These are phyloP conservation scores for Poecilia latipinna DNA, from an alignment of 2,113 vertebrate species.

Conservation along the genomic window DNA sequence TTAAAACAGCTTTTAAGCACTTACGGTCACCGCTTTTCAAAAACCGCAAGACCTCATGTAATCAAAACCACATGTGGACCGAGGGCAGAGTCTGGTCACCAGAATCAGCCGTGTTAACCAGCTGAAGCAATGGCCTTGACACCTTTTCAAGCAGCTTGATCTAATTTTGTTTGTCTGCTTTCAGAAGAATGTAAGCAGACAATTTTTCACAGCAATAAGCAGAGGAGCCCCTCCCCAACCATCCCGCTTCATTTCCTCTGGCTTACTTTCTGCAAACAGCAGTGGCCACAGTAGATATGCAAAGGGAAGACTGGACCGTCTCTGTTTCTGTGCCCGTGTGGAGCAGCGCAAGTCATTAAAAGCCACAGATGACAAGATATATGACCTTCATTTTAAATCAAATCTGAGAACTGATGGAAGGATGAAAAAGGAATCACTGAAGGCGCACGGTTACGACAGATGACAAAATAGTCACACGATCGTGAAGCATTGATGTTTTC, in stretches of 20 bases:
- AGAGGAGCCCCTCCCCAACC: not conserved
- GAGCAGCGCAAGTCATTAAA: not conserved
- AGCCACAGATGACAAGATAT: conserved; percentile 6
- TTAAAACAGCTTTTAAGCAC: conserved; percentile 58
- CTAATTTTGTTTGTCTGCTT: conserved; percentile 63
- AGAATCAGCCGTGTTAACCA: conserved; percentile 57
- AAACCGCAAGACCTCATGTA: conserved; percentile 53
- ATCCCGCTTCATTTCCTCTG: conserved; percentile 2
- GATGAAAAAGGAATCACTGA: conserved; percentile 18
- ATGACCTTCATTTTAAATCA: conserved; percentile 2
- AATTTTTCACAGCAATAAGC: conserved; percentile 53
- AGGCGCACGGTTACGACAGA: not conserved
- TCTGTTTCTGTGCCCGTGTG: not conserved
- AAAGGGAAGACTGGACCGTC: conserved; percentile 12
- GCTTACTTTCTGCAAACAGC: conserved; percentile 31
- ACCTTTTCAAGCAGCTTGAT: conserved; percentile 59
- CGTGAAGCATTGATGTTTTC: not conserved
- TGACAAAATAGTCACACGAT: conserved; percentile 22
- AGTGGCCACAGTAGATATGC: conserved; percentile 48
- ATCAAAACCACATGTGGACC: conserved; percentile 63
- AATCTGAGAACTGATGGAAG: conserved; percentile 1
- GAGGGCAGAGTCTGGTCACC: conserved; percentile 58
- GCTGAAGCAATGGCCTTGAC: conserved; percentile 46
- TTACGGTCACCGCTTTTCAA: conserved; percentile 45
- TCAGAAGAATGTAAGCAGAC: conserved; percentile 44